These are phyloP conservation scores for Parthenolecanium corni DNA, from an alignment of 2,888 invertebrate species.

Conservation along the genomic window DNA sequence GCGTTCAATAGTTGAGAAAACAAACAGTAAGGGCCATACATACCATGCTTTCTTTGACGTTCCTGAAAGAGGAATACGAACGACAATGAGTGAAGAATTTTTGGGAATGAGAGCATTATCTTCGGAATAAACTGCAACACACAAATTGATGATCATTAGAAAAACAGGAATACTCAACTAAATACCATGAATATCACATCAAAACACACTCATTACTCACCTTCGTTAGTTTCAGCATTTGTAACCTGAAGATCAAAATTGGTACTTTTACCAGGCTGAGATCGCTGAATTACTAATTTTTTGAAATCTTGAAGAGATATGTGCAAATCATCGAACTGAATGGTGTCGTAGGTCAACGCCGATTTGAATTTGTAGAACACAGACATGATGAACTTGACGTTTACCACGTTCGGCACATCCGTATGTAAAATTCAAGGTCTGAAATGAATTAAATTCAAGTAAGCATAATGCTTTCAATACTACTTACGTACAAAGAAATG, in stretches of 20 bases:
- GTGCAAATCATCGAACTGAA: slow-evolving; percentile 92
- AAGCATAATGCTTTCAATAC: slow-evolving; percentile 29
- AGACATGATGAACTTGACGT: slow-evolving; percentile 69
- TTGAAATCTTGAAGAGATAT: slow-evolving; percentile 93
- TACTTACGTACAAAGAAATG: not conserved
- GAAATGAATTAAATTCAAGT: not conserved
- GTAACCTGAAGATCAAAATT: slow-evolving; percentile 94
- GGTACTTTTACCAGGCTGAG: slow-evolving; percentile 81
- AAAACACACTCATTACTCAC: slow-evolving; percentile 43
- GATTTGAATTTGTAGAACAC: slow-evolving; percentile 99
- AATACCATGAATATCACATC: not conserved
- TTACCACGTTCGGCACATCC: no score
- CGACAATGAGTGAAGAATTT: slow-evolving; percentile 91
- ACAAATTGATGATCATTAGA: slow-evolving; percentile 2
- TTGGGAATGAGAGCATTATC: slow-evolving; percentile 87
- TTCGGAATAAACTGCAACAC: slow-evolving; percentile 68
- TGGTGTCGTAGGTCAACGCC: slow-evolving; percentile 86
- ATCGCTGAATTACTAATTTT: slow-evolving; percentile 86
- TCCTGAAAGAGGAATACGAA: slow-evolving; percentile 74
- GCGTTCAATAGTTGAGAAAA: not conserved
- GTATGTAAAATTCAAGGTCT: no score
- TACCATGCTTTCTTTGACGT: slow-evolving; percentile 58
- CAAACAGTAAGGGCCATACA: slow-evolving; percentile 22
- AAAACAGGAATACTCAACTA: slow-evolving; percentile 19
- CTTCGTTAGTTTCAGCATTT: slow-evolving; percentile 94